Conservation (phyloP, 2,797 vertebrate species). For the Serranus cabrilla region DNA sequence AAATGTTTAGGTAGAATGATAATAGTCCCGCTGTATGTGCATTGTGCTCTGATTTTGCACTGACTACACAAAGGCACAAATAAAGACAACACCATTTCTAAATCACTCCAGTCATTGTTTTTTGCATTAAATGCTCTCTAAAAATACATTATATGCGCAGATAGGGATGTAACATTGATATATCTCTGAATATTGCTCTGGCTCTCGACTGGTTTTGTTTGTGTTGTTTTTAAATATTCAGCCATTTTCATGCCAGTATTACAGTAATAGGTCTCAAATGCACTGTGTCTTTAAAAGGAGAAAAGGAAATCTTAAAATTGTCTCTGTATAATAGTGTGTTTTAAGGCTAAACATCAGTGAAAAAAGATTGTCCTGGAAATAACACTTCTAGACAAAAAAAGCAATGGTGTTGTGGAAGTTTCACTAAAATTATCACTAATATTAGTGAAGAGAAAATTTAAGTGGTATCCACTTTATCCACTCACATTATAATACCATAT, state of each 20-base stretch:
- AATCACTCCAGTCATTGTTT: too few relatives aligned
- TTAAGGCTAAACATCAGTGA: constrained; percentile 11
- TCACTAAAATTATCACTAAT: not conserved
- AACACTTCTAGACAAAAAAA: not conserved
- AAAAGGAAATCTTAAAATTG: not conserved
- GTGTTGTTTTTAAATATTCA: not conserved
- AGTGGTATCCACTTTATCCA: not conserved
- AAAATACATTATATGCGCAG: too few relatives aligned
- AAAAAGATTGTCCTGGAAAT: constrained; percentile 9
- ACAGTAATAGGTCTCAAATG: not conserved
- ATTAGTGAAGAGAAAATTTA: not conserved
- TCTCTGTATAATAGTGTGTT: not conserved
- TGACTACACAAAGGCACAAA: too few relatives aligned
- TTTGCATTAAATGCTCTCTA: too few relatives aligned
- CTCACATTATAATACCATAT: too few relatives aligned
- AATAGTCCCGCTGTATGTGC: too few relatives aligned
- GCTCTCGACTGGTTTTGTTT: too few relatives aligned
- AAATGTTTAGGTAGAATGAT: too few relatives aligned
- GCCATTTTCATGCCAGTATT: not conserved
- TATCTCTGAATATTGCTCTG: too few relatives aligned
- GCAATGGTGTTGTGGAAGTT: not conserved
- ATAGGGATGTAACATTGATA: too few relatives aligned
- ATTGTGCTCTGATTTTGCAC: too few relatives aligned
- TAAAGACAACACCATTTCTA: too few relatives aligned
- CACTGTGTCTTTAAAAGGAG: not conserved